Percentiles rank a stretch among this genome's conserved stretches.
Conservation (phyloP, 2,113 vertebrate genomes). For the Nycticorax nycticorax region DNA sequence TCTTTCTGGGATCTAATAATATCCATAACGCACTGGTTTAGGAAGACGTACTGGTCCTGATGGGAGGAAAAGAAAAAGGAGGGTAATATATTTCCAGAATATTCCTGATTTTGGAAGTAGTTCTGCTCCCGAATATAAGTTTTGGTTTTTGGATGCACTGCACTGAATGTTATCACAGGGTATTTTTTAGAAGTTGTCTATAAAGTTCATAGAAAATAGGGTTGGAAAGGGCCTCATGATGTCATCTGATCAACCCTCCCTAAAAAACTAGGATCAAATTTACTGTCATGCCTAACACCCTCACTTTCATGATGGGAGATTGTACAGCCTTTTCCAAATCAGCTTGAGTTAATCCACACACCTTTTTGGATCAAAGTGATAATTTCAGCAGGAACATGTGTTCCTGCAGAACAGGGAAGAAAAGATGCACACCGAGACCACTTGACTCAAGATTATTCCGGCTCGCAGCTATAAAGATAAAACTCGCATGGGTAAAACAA, state of each 20-base stretch:
- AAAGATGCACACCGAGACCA: background rate
- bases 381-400: background rate
- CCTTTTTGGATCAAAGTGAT: background rate
- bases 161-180: background rate
- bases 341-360: background rate
- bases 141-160: background rate
- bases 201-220: background rate
- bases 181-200: background rate
- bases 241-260: background rate
- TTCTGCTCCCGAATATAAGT: background rate
- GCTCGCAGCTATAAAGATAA: background rate
- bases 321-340: background rate
- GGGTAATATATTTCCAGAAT: background rate
- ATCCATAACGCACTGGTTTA: conserved; percentile 93
- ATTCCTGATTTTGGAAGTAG: background rate
- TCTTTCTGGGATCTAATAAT: conserved; percentile 88
- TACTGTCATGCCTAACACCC: background rate
- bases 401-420: background rate
- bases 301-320: background rate
- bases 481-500: background rate
- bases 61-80: background rate
- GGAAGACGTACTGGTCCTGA: conserved; percentile 94
- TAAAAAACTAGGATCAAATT: background rate
- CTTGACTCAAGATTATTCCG: background rate
- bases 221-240: background rate